A percentile compares a stretch with the other conserved stretches of the same genome.
Conservation (phyloP, 2,888 invertebrate species). For the Lapara coniferarum region DNA sequence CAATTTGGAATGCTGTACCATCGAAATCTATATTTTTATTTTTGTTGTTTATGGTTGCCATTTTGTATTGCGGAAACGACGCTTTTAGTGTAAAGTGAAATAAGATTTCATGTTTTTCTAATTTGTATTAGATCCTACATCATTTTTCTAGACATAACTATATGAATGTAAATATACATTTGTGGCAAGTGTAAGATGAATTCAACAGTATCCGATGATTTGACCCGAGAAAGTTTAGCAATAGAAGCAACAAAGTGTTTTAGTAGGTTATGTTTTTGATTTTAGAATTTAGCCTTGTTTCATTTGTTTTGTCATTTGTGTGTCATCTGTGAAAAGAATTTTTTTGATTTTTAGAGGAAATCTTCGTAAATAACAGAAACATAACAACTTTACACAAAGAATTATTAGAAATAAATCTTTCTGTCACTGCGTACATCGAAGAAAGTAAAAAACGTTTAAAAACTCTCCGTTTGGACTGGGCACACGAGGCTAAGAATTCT, state of each 20-base stretch:
- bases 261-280: conserved; percentile 78
- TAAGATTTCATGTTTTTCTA: neutral
- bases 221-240: conserved; percentile 68
- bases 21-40: too few species aligned
- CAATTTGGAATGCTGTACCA: neutral
- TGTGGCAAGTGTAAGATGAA: conserved; percentile 69
- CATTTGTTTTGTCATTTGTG: conserved; percentile 55
- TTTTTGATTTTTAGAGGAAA: conserved; percentile 67
- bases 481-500: conserved; percentile 65
- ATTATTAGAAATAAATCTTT: conserved; percentile 76
- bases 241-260: conserved; percentile 68
- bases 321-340: conserved; percentile 38
- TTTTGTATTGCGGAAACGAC: conserved; percentile 49
- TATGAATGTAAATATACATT: conserved; percentile 36
- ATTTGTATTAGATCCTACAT: conserved; percentile 29
- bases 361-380: conserved; percentile 64
- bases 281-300: conserved; percentile 45
- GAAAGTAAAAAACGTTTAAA: conserved; percentile 69
- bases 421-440: conserved; percentile 71
- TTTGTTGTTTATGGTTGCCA: conserved; percentile 45
- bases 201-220: conserved; percentile 73
- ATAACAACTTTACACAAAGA: conserved; percentile 66
- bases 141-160: conserved; percentile 30
- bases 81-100: conserved; percentile 35
- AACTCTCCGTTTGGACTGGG: conserved; percentile 59